Conservation (phyloP, 2,797 vertebrate genomes). For the Cyclura pinguis region DNA sequence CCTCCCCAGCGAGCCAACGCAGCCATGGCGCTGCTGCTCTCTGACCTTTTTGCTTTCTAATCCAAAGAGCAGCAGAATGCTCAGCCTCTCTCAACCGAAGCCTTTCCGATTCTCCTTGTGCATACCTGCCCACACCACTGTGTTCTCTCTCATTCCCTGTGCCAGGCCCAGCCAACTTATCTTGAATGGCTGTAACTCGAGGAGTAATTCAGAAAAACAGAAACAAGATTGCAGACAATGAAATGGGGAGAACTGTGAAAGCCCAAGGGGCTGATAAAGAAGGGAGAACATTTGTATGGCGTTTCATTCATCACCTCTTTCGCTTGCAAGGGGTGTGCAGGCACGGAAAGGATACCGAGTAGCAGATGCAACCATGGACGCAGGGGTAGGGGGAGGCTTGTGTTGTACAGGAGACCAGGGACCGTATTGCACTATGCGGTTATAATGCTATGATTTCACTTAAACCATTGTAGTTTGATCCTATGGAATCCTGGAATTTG, state of each 20-base stretch:
- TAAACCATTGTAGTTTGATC: no score
- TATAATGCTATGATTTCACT: no score
- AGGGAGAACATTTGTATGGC: slow-evolving; percentile 43
- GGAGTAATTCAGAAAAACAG: slow-evolving; percentile 64
- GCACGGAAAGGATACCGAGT: not conserved
- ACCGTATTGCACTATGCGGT: no score
- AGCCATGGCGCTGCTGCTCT: not conserved
- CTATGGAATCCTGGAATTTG: no score
- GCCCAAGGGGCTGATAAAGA: slow-evolving; percentile 54
- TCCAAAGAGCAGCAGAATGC: not conserved
- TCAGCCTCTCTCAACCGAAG: not conserved
- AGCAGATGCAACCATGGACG: rapidly evolving
- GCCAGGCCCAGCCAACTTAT: not conserved
- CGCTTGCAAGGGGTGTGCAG: not conserved
- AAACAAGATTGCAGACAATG: slow-evolving; percentile 58
- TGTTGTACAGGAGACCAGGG: not conserved
- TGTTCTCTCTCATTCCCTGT: not conserved
- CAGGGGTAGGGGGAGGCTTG: not conserved
- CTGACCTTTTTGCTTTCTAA: not conserved
- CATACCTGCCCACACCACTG: rapidly evolving
- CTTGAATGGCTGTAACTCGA: slow-evolving; percentile 69
- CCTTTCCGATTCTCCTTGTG: rapidly evolving
- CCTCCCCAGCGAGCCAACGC: no score
- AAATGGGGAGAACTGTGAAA: slow-evolving; percentile 29
- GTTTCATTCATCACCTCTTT: slow-evolving; percentile 14